Evolutionary conservation across 2,113 vertebrate species (phyloP).

Genomic region (Ctenodactylus gundi): DNA sequence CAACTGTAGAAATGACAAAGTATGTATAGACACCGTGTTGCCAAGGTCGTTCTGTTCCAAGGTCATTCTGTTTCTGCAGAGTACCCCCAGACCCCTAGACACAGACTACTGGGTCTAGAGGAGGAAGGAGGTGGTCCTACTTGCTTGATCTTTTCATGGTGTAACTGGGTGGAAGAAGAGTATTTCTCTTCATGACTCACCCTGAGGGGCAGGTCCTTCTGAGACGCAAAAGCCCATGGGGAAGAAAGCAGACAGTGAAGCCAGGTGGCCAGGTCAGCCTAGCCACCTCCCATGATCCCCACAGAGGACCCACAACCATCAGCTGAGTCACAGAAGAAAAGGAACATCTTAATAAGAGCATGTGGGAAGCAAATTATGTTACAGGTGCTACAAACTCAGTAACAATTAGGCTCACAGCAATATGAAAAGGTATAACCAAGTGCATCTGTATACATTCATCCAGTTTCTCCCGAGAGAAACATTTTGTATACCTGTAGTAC

Average conservation of each 20-base stretch:
- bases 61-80: neutral
- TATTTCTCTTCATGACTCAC: neutral
- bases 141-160: too few relatives aligned
- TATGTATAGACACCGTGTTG: neutral
- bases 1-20: neutral
- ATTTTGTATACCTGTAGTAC: too few relatives aligned
- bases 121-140: neutral
- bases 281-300: neutral
- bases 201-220: neutral
- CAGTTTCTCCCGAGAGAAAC: neutral
- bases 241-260: neutral
- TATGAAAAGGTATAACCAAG: neutral
- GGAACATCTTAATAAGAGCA: neutral
- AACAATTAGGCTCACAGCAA: neutral
- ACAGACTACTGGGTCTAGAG: neutral
- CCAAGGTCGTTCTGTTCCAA: neutral
- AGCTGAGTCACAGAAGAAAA: neutral
- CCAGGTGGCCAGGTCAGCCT: neutral
- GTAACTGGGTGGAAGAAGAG: neutral
- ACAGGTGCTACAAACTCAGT: neutral
- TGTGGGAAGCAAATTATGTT: neutral
- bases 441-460: neutral
- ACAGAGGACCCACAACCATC: too few relatives aligned
- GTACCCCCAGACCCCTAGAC: too few relatives aligned
- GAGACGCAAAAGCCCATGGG: neutral